Conservation (phyloP, 1,140 invertebrate species). For the Contarinia nasturtii region DNA sequence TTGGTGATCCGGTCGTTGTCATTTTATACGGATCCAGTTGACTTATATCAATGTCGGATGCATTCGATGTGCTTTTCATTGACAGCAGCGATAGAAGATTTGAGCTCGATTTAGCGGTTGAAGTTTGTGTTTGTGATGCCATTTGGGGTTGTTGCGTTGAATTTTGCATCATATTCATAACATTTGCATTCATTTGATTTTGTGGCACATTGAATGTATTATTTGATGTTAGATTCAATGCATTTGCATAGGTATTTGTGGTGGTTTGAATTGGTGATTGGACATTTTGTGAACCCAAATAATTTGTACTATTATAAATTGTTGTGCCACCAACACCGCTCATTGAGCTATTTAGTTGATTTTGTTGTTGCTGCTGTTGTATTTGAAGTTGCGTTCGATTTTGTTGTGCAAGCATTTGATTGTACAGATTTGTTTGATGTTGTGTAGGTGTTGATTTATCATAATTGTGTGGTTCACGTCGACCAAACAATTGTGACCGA, state of each 20-base stretch:
- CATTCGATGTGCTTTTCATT: no score
- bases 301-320: background rate
- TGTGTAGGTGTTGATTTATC: constrained; percentile 22
- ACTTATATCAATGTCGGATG: no score
- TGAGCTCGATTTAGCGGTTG: no score
- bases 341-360: background rate
- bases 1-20: no score
- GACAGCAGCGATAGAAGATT: no score
- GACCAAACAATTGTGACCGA: constrained; percentile 1
- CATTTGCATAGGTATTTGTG: constrained; percentile 1
- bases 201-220: constrained; percentile 2
- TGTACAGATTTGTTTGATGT: constrained; percentile 21
- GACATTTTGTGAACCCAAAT: background rate
- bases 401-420: constrained; percentile 20
- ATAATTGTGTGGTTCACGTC: constrained; percentile 22
- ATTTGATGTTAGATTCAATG: background rate
- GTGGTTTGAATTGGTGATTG: constrained; percentile 3
- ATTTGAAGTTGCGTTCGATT: constrained; percentile 13
- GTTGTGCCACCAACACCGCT: background rate
- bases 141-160: no score
- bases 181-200: background rate
- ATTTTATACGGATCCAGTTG: no score
- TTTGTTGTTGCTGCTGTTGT: constrained; percentile 11
- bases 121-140: no score
- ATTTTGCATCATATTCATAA: no score